These are phyloP conservation scores for Drosophila ananassae DNA, from an alignment of 1,140 invertebrate species.

Conservation along the genomic window DNA sequence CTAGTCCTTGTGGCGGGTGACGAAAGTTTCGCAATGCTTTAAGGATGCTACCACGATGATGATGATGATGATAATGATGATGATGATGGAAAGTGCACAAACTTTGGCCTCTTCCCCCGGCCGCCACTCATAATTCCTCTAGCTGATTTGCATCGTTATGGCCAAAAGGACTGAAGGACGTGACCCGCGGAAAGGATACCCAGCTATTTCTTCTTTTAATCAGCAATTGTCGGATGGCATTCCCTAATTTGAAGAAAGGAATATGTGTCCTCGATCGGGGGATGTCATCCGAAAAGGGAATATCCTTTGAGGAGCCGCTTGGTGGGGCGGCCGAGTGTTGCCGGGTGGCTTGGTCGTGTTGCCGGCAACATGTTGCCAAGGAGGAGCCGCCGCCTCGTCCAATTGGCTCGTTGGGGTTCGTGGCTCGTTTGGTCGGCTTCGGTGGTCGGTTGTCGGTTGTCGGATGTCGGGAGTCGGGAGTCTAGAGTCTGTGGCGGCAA, in stretches of 20 bases:
- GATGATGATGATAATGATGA: not conserved
- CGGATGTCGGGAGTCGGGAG: too few species aligned
- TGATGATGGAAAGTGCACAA: constrained; percentile 54
- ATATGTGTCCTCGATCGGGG: not conserved
- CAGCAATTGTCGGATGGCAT: not conserved
- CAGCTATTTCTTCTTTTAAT: too few species aligned
- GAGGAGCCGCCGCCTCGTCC: constrained; percentile 19
- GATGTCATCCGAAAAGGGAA: too few species aligned
- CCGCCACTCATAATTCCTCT: constrained; percentile 60
- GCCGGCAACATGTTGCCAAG: not conserved
- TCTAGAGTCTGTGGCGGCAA: constrained; percentile 10
- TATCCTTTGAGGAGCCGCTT: too few species aligned
- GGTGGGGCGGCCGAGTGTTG: not conserved
- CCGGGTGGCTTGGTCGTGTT: not conserved
- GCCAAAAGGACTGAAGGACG: constrained; percentile 37
- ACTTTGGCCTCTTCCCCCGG: constrained; percentile 24
- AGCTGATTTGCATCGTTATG: constrained; percentile 74
- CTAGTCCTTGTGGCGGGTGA: constrained; percentile 18
- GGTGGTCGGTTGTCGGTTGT: not conserved
- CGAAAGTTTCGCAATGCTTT: constrained; percentile 46
- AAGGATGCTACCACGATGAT: too few species aligned
- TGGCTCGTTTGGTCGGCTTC: constrained; percentile 2
- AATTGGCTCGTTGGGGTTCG: constrained; percentile 31
- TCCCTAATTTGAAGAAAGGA: too few species aligned
- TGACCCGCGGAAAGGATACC: constrained; percentile 18